phyloP scores from a whole-genome alignment of 1,140 invertebrate genomes.

The Eumaeus atala region DNA sequence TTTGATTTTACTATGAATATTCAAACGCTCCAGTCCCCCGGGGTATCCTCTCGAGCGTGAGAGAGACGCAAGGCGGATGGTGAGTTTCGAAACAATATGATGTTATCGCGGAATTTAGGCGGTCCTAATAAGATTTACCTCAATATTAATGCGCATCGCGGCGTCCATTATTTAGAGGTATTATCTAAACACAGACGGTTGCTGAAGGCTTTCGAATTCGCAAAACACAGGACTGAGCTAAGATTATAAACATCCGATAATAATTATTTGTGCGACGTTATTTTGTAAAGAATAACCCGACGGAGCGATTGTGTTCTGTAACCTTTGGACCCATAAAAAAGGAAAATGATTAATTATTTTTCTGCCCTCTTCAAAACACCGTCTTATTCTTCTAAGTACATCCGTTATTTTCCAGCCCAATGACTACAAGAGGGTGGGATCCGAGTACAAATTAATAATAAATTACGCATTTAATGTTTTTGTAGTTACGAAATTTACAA shows the following conservation, averaged over 20 bases:
- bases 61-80: slow-evolving; percentile 63
- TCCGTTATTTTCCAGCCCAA: slow-evolving; percentile 71
- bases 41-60: slow-evolving; percentile 64
- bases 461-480: slow-evolving; percentile 45
- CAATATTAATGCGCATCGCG: slow-evolving; percentile 68
- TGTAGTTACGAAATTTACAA: slow-evolving; percentile 19
- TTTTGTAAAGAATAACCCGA: slow-evolving; percentile 33
- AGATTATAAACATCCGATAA: slow-evolving; percentile 10
- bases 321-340: slow-evolving; percentile 66
- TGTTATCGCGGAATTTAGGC: slow-evolving; percentile 68
- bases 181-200: slow-evolving; percentile 52
- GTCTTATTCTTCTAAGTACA: slow-evolving; percentile 70
- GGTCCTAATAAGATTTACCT: slow-evolving; percentile 72
- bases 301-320: slow-evolving; percentile 53
- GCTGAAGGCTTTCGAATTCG: slow-evolving; percentile 26
- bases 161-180: slow-evolving; percentile 65
- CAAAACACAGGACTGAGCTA: slow-evolving; percentile 22
- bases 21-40: slow-evolving; percentile 44
- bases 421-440: slow-evolving; percentile 59
- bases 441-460: slow-evolving; percentile 64
- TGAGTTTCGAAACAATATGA: slow-evolving; percentile 69
- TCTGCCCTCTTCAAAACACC: slow-evolving; percentile 67
- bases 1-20: slow-evolving; percentile 48
- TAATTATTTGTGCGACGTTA: background rate
- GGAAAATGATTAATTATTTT: slow-evolving; percentile 70